phyloP scores from a whole-genome alignment of 2,797 vertebrate genomes.

The Sebastolobus altivelis region DNA sequence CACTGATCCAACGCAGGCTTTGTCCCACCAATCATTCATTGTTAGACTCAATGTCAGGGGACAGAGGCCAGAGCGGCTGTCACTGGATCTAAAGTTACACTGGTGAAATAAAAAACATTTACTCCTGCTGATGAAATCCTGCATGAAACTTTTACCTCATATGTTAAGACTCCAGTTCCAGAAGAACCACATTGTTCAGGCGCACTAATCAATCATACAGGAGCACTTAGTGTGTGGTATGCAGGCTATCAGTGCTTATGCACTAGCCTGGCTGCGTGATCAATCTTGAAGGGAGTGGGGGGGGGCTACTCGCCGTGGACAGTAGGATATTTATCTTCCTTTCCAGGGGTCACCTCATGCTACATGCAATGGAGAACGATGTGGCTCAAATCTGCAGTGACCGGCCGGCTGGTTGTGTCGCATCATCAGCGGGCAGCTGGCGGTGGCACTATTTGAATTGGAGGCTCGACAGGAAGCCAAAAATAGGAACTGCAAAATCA shows the following conservation, averaged over 20 bases:
- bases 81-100: slow-evolving; percentile 51
- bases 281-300: slow-evolving; percentile 40
- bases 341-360: slow-evolving; percentile 58
- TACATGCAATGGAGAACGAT: slow-evolving; percentile 25
- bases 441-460: slow-evolving; percentile 47
- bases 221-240: slow-evolving; percentile 60
- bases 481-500: slow-evolving; percentile 72
- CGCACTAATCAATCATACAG: slow-evolving; percentile 67
- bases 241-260: slow-evolving; percentile 57
- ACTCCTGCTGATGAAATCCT: slow-evolving; percentile 46
- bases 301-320: background rate
- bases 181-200: slow-evolving; percentile 34
- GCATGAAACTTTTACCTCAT: slow-evolving; percentile 4
- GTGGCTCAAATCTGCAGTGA: slow-evolving; percentile 17
- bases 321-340: slow-evolving; percentile 50
- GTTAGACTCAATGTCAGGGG: slow-evolving; percentile 69
- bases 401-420: slow-evolving; percentile 49
- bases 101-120: slow-evolving; percentile 43
- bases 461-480: slow-evolving; percentile 58
- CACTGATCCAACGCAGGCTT: slow-evolving; percentile 72
- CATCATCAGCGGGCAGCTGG: slow-evolving; percentile 64
- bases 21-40: slow-evolving; percentile 71
- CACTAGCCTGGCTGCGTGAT: slow-evolving; percentile 48
- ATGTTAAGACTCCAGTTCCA: slow-evolving; percentile 6
- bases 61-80: slow-evolving; percentile 55